Percentiles rank a stretch among this genome's conserved stretches.
These are phyloP conservation scores for Muntiacus muntjak DNA, from an alignment of 2,113 vertebrate genomes.

Conservation along the genomic window DNA sequence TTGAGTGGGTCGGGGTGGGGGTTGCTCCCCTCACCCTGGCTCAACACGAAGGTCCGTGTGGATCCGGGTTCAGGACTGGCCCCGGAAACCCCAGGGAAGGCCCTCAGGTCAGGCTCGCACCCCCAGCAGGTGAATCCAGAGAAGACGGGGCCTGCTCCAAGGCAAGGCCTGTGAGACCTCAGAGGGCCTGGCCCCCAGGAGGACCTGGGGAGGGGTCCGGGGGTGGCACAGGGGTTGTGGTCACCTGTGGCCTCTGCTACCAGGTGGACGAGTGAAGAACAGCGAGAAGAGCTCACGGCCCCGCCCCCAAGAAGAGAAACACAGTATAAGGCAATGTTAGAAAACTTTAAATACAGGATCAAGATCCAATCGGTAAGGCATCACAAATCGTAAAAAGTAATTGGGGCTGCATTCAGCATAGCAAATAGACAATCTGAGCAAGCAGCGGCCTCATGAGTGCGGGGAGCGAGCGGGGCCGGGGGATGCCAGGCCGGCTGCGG, in stretches of 20 bases:
- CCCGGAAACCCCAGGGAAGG: fast-evolving
- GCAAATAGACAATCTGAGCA: background rate
- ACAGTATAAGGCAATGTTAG: slow-evolving; percentile 67
- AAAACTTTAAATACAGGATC: slow-evolving; percentile 54
- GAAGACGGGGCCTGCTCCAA: background rate
- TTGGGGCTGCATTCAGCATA: slow-evolving; percentile 19
- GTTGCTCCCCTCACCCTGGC: background rate
- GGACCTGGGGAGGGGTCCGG: background rate
- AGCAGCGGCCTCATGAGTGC: background rate
- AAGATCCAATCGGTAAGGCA: slow-evolving; percentile 52
- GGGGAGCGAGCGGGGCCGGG: background rate
- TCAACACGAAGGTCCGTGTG: background rate
- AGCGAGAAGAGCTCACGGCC: fast-evolving
- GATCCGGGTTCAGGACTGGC: background rate
- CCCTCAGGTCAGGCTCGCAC: background rate
- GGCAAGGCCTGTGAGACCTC: background rate
- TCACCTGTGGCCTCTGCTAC: background rate
- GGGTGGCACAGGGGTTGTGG: background rate
- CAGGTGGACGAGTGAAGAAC: background rate
- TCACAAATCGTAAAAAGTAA: slow-evolving; percentile 28
- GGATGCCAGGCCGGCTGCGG: background rate
- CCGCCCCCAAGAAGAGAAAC: slow-evolving; percentile 39
- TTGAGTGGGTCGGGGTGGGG: fast-evolving
- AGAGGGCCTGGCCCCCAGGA: background rate
- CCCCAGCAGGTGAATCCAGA: background rate